Percentiles rank a stretch among this genome's conserved stretches.
These are phyloP conservation scores for Neosilurus mollespiculum DNA, from an alignment of 2,797 vertebrate species.

Conservation along the genomic window DNA sequence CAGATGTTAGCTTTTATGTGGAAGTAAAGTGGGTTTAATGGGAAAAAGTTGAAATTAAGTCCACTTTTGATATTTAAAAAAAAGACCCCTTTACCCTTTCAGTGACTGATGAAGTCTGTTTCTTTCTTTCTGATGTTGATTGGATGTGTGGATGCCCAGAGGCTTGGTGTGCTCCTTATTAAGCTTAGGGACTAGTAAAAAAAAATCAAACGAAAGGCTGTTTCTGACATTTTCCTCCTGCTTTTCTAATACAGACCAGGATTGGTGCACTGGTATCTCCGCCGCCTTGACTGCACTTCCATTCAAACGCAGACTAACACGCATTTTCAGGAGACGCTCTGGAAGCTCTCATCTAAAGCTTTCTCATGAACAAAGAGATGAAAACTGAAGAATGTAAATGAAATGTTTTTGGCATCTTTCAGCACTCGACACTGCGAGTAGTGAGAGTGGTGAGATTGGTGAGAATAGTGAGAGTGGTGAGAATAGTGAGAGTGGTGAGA, in stretches of 20 bases:
- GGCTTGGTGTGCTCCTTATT: constrained; percentile 11
- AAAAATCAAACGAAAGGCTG: background rate
- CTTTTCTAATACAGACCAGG: constrained; percentile 9
- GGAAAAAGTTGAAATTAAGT: background rate
- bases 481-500: too few species aligned
- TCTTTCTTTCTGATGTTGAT: constrained; percentile 5
- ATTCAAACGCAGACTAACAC: background rate
- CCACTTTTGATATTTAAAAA: background rate
- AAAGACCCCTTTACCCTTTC: background rate
- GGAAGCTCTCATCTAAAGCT: background rate
- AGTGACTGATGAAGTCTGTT: background rate
- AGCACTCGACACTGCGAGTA: background rate
- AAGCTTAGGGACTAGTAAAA: background rate
- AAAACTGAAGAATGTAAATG: too few species aligned
- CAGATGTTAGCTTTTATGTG: background rate
- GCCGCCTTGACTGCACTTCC: background rate
- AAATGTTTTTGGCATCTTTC: background rate
- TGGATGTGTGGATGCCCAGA: constrained; percentile 5
- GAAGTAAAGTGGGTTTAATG: background rate
- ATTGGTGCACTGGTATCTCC: background rate
- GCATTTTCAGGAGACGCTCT: background rate
- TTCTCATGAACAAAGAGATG: background rate
- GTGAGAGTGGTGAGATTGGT: too few species aligned
- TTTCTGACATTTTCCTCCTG: background rate
- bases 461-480: too few species aligned